Evolutionary conservation across 2,888 invertebrate species (phyloP), one percentile per base, ranked within the genome.

Genomic region (Heliconius erato): DNA sequence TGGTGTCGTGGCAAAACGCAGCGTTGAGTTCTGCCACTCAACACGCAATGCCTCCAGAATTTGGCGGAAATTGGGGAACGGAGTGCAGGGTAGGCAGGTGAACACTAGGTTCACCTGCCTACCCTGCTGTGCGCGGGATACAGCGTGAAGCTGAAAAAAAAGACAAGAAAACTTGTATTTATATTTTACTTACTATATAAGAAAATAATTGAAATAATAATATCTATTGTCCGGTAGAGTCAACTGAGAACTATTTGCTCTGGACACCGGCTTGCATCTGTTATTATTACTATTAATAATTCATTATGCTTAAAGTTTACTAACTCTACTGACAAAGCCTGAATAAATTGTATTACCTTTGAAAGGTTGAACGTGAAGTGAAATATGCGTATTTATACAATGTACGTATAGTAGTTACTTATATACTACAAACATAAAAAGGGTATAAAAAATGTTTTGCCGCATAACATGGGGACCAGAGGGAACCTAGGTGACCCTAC

Each of bases 191-290:
- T 63, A 3, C 11, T 49, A 71, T 59, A 76, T 76, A 80, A 80
- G 14, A 68, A 68, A 76, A 76, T 3, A 76, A 40, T 76, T 71
- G 69, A 74, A 81, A 79, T 79, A 79, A 35, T 76, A 72, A 59
- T 54, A 65, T 83, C 69, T 79, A 65, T 76, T 71, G 81, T 69
- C 65, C 74, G 72, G 16, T 69, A 65, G 81, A 81, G 83, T 83
- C 83, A 83, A 81, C 81, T 28, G 63, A 69, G 76, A 76, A 81
- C 65, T 81, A 83, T 83, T 79, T 79, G 76, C 63, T 68, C 74
- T 81, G 63, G 80, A 74, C 69, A 35, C 69, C 63, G 28, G 69
- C 40, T 28, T 68, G 81, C 59, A 77, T 71, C 54, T 54, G 54
- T 26, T n/a, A n/a, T 2, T 54, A 68, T 76, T 81, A 77, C 35